A percentile compares a stretch with the other conserved stretches of the same genome.
These are phyloP conservation scores for Trichoplusia ni DNA, from an alignment of 1,140 invertebrate genomes.

Conservation along the genomic window DNA sequence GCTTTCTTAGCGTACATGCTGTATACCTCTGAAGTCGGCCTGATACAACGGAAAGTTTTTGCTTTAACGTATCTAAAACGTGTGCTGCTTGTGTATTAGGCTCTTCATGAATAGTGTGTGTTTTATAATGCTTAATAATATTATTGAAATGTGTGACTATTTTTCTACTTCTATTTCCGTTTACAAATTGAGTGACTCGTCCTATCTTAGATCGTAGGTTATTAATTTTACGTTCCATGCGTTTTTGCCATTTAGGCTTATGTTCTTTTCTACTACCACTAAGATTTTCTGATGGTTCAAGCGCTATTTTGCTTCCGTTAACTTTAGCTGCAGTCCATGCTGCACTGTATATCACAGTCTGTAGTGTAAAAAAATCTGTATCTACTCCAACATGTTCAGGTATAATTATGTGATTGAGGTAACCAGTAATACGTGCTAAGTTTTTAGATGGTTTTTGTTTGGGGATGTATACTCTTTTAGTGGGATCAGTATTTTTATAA, in stretches of 20 bases:
- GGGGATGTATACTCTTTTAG: not conserved
- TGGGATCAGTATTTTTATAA: not conserved
- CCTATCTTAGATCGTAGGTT: no score
- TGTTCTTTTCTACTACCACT: not conserved
- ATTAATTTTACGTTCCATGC: not conserved
- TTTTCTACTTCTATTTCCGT: not conserved
- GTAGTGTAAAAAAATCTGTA: conserved; percentile 7
- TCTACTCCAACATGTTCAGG: not conserved
- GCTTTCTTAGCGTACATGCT: no score
- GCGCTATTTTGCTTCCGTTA: conserved; percentile 16
- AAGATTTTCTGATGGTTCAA: not conserved
- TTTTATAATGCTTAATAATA: not conserved
- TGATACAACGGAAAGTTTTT: no score
- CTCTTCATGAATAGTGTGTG: no score
- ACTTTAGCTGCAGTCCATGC: conserved; percentile 24
- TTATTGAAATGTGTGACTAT: not conserved
- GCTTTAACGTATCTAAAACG: no score
- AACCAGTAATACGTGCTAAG: not conserved
- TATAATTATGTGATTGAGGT: not conserved
- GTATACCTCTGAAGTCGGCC: no score
- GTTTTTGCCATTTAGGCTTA: not conserved
- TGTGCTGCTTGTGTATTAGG: no score
- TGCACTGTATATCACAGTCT: conserved; percentile 28
- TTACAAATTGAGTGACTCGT: not conserved
- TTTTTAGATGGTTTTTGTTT: not conserved